Percentiles rank a stretch among this genome's conserved stretches.
Conservation (phyloP, 2,888 invertebrate species). For the Parelbella ahira region DNA sequence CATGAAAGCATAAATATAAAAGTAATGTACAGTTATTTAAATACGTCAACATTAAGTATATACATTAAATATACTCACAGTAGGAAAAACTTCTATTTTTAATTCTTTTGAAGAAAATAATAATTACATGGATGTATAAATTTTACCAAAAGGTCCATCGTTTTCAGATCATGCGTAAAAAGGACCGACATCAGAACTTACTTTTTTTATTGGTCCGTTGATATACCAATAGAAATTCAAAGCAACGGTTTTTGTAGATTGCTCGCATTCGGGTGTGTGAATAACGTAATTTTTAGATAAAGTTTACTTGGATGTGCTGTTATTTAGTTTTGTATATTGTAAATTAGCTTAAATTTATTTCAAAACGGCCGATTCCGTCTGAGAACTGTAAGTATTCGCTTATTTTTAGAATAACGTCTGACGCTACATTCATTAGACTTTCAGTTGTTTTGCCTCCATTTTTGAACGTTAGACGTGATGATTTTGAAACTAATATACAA, state of each 20-base stretch:
- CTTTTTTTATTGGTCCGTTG: constrained; percentile 45
- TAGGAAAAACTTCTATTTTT: too few species aligned
- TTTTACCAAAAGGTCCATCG: too few species aligned
- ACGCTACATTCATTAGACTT: constrained; percentile 44
- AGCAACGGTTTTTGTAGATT: constrained; percentile 73
- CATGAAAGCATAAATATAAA: too few species aligned
- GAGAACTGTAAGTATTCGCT: constrained; percentile 54
- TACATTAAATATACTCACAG: too few species aligned
- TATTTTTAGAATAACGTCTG: constrained; percentile 43
- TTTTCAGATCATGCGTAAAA: not conserved
- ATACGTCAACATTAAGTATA: too few species aligned
- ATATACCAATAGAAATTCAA: constrained; percentile 57
- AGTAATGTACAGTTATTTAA: too few species aligned
- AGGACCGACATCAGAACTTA: constrained; percentile 1
- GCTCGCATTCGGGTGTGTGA: constrained; percentile 63
- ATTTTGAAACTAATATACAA: constrained; percentile 41
- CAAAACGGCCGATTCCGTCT: constrained; percentile 61
- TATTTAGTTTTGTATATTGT: constrained; percentile 44
- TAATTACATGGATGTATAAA: too few species aligned
- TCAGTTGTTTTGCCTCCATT: constrained; percentile 79
- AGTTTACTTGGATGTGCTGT: constrained; percentile 43
- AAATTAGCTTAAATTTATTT: constrained; percentile 41
- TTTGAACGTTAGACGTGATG: constrained; percentile 58
- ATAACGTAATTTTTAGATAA: constrained; percentile 50
- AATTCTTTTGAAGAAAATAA: too few species aligned